A percentile compares a stretch with the other conserved stretches of the same genome.
Conservation (phyloP, 2,113 vertebrate species). For the Montifringilla adamsi region DNA sequence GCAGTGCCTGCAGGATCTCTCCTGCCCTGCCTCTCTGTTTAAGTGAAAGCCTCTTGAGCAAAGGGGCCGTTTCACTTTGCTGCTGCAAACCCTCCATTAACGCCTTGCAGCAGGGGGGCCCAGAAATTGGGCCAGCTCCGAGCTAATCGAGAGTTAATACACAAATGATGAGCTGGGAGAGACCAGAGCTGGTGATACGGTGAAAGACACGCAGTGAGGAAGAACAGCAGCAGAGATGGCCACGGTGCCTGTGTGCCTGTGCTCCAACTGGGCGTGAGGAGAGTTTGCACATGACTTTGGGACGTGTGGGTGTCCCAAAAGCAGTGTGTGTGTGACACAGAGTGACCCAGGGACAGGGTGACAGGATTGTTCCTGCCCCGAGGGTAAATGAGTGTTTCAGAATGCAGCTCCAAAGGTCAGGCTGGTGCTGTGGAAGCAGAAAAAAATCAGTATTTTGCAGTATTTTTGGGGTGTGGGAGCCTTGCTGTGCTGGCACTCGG, state of each 20-base stretch:
- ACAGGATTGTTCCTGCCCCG: rapidly evolving
- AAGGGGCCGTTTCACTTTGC: background rate
- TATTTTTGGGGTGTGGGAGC: rapidly evolving
- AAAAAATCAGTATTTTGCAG: rapidly evolving
- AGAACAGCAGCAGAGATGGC: background rate
- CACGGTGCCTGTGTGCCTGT: rapidly evolving
- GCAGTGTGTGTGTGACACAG: rapidly evolving
- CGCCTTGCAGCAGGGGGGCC: background rate
- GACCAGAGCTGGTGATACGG: rapidly evolving
- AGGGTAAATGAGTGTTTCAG: rapidly evolving
- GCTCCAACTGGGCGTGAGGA: background rate
- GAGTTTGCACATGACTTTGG: rapidly evolving
- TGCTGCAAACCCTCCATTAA: slow-evolving; percentile 33
- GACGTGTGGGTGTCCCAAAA: rapidly evolving
- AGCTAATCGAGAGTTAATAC: slow-evolving; percentile 21
- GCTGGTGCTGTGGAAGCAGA: background rate
- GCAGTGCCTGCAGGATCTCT: background rate
- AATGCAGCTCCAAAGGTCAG: rapidly evolving
- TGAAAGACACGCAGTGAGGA: background rate
- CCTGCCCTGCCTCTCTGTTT: background rate
- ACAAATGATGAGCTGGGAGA: background rate
- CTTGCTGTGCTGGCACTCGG: rapidly evolving
- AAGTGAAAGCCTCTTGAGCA: slow-evolving; percentile 9
- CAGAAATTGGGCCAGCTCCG: slow-evolving; percentile 4
- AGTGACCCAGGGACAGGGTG: rapidly evolving